phyloP scores from a whole-genome alignment of 2,113 vertebrate genomes.

The Calypte anna region DNA sequence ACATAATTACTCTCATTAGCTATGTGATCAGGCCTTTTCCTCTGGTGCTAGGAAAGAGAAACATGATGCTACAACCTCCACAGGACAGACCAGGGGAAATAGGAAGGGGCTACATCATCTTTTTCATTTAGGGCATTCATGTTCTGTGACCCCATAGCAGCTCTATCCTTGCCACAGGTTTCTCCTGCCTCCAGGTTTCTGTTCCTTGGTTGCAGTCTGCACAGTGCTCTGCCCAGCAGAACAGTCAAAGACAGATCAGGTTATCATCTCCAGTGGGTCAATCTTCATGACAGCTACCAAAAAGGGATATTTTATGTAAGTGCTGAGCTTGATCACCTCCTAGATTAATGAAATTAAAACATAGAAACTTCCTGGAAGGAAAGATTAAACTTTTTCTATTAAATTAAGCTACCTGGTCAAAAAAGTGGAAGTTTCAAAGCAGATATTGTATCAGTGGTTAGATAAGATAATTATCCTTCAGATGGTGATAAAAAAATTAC shows the following conservation, averaged over 20 bases:
- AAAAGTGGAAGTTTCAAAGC: neutral
- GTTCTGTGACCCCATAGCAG: neutral
- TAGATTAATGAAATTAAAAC: constrained; percentile 20
- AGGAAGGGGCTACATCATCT: neutral
- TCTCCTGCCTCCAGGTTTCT: neutral
- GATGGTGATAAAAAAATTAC: neutral
- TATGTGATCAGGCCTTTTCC: neutral
- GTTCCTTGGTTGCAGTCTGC: neutral
- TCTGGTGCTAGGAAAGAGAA: neutral
- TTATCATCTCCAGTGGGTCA: neutral
- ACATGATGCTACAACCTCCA: neutral
- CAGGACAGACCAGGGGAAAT: neutral
- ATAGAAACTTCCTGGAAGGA: neutral
- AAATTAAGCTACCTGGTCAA: neutral
- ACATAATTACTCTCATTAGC: neutral
- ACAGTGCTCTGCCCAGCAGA: neutral
- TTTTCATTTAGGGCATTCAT: neutral
- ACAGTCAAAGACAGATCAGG: neutral
- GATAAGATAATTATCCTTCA: constrained; percentile 31
- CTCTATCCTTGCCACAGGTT: neutral
- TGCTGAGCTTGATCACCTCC: neutral
- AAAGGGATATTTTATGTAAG: neutral
- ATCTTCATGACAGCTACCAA: neutral
- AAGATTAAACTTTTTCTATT: constrained; percentile 6
- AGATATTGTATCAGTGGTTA: neutral